Percentiles rank a stretch among this genome's conserved stretches.
phyloP scores from a whole-genome alignment of 2,797 vertebrate species.

The Micromesistius poutassou region DNA sequence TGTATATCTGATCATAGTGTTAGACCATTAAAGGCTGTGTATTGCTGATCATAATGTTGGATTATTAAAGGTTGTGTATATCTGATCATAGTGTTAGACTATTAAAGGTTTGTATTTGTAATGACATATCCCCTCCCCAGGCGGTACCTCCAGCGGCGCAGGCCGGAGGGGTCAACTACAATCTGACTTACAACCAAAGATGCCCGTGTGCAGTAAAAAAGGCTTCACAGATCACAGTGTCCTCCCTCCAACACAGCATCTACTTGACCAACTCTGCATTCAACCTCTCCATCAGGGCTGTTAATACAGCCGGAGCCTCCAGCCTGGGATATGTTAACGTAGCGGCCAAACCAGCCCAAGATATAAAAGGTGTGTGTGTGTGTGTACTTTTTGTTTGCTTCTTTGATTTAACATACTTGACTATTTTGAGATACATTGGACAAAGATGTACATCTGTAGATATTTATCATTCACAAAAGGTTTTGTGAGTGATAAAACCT shows the following conservation, averaged over 20 bases:
- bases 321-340: constrained; percentile 34
- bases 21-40: neutral
- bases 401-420: neutral
- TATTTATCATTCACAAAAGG: neutral
- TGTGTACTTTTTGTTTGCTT: neutral
- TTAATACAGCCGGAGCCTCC: constrained; percentile 52
- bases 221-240: fast-evolving
- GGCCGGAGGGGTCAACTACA: constrained; percentile 38
- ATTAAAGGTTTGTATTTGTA: constrained; percentile 10
- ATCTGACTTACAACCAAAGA: constrained; percentile 25
- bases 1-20: neutral
- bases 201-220: constrained; percentile 37
- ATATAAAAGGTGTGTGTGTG: constrained; percentile 35
- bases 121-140: constrained; percentile 38
- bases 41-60: too few relatives aligned
- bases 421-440: neutral
- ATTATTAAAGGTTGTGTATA: neutral
- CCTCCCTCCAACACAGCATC: constrained; percentile 13
- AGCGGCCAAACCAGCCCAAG: constrained; percentile 17
- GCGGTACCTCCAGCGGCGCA: constrained; percentile 22
- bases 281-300: constrained; percentile 51
- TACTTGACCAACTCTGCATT: constrained; percentile 48
- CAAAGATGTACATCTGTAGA: neutral
- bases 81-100: neutral
- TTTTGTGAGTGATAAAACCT: too few relatives aligned